phyloP scores from a whole-genome alignment of 2,888 invertebrate genomes.

The Colostygia pectinataria region DNA sequence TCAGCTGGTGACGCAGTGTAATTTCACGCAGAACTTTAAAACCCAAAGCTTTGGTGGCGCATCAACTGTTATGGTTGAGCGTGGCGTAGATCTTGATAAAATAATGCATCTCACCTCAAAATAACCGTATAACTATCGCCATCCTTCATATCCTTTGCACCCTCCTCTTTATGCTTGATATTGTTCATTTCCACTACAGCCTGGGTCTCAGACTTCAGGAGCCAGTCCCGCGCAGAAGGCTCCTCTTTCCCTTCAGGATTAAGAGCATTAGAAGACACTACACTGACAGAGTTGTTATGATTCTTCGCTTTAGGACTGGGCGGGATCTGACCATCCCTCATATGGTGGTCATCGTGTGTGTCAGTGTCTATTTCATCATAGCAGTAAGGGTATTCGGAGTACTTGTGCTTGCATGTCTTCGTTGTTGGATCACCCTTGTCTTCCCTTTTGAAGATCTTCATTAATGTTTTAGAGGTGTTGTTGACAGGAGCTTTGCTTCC shows the following conservation, averaged over 20 bases:
- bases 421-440: conserved; percentile 75
- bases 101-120: conserved; percentile 74
- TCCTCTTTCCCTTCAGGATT: conserved; percentile 69
- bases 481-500: conserved; percentile 67
- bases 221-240: conserved; percentile 72
- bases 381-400: conserved; percentile 94
- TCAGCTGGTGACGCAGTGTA: no score
- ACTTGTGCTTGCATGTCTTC: conserved; percentile 93
- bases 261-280: conserved; percentile 74
- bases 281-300: conserved; percentile 74
- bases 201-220: conserved; percentile 64
- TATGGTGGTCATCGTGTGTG: conserved; percentile 85
- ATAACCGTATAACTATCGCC: conserved; percentile 91
- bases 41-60: no score
- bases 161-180: conserved; percentile 74
- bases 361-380: conserved; percentile 92
- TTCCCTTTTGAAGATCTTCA: conserved; percentile 73
- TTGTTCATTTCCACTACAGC: conserved; percentile 76
- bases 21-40: no score
- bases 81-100: no score
- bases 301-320: conserved; percentile 73
- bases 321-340: conserved; percentile 71
- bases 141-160: conserved; percentile 77
- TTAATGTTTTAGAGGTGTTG: conserved; percentile 66
- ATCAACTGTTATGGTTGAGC: no score